Conservation (phyloP, 2,888 invertebrate species). For the Tipula confusa region DNA sequence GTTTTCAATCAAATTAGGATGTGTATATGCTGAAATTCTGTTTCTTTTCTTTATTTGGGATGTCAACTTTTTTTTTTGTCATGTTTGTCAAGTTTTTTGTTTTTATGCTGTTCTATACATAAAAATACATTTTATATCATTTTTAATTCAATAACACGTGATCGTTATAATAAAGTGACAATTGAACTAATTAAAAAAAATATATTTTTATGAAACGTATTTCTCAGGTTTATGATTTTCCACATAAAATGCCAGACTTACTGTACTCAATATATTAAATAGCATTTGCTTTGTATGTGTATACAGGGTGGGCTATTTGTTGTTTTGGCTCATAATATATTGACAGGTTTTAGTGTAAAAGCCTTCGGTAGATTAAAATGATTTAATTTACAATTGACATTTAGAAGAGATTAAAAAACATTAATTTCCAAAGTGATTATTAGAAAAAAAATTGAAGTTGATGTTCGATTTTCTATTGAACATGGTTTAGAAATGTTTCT, state of each 20-base stretch:
- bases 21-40: constrained; percentile 21
- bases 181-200: constrained; percentile 16
- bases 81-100: neutral
- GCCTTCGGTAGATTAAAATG: too few relatives aligned
- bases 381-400: too few relatives aligned
- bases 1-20: constrained; percentile 15
- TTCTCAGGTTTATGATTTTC: neutral
- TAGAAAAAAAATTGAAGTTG: too few relatives aligned
- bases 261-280: neutral
- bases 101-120: neutral
- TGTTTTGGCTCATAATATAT: too few relatives aligned
- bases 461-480: too few relatives aligned
- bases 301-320: too few relatives aligned
- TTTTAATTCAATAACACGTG: neutral
- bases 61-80: constrained; percentile 10
- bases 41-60: constrained; percentile 3
- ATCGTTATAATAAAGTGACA: constrained; percentile 14
- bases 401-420: too few relatives aligned
- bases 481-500: too few relatives aligned
- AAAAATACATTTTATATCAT: neutral
- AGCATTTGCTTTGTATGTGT: neutral
- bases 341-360: too few relatives aligned
- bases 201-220: neutral
- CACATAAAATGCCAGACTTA: neutral
- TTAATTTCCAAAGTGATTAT: too few relatives aligned